Percentiles rank a stretch among this genome's conserved stretches.
Conservation (phyloP, 1,140 invertebrate species). For the Drosophila watanabei region DNA sequence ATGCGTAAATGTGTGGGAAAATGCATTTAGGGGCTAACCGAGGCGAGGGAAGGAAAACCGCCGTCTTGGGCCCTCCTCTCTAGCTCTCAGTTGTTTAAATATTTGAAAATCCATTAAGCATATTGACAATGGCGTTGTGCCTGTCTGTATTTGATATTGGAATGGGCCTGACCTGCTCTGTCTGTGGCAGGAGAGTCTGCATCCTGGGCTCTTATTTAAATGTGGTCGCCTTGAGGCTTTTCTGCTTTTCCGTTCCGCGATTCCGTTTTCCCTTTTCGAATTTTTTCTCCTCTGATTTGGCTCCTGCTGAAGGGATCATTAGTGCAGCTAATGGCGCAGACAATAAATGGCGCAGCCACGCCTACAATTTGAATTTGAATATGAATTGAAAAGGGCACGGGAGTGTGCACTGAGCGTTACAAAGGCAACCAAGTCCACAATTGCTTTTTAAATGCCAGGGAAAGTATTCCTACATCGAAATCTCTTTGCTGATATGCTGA, state of each 20-base stretch:
- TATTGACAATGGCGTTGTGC: conserved; percentile 79
- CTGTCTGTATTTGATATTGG: conserved; percentile 29
- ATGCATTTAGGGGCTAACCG: conserved; percentile 56
- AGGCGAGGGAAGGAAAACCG: conserved; percentile 29
- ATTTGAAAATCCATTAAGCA: conserved; percentile 85
- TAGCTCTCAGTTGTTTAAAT: conserved; percentile 70
- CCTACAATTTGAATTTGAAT: conserved; percentile 77
- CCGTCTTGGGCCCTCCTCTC: conserved; percentile 48
- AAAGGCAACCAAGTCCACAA: too few relatives aligned
- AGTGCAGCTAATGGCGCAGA: conserved; percentile 82
- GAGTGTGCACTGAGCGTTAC: conserved; percentile 7
- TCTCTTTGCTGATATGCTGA: background rate
- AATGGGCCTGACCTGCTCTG: background rate
- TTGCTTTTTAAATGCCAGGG: background rate
- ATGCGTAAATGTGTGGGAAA: conserved; percentile 62
- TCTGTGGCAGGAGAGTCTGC: conserved; percentile 22
- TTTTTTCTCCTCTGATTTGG: conserved; percentile 36
- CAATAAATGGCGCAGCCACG: conserved; percentile 76
- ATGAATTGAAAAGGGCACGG: conserved; percentile 61
- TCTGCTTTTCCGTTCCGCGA: conserved; percentile 7
- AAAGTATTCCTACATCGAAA: background rate
- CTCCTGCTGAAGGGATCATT: conserved; percentile 77
- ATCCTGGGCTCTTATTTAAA: conserved; percentile 55
- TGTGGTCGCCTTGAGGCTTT: conserved; percentile 50
- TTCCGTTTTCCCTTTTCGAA: background rate